A percentile compares a stretch with the other conserved stretches of the same genome.
Evolutionary conservation across 2,113 vertebrate genomes (phyloP).

Genomic region (Siniperca knerii): DNA sequence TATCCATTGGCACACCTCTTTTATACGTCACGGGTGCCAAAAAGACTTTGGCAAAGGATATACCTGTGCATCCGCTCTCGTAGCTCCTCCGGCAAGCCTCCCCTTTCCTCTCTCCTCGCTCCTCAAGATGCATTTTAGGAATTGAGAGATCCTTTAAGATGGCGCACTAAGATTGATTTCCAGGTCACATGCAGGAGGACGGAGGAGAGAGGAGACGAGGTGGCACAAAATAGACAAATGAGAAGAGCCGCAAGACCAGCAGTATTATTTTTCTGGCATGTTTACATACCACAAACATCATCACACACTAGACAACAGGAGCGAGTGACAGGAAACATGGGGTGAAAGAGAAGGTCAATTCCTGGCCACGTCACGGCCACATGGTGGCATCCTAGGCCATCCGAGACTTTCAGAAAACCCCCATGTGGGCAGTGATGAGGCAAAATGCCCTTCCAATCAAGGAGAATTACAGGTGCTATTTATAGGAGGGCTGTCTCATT

Average conservation of each 20-base stretch:
- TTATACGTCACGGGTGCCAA: background rate
- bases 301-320: background rate
- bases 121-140: too few relatives aligned
- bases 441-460: constrained; percentile 43
- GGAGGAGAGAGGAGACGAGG: too few relatives aligned
- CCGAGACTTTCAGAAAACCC: background rate
- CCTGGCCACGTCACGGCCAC: too few relatives aligned
- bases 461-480: constrained; percentile 60
- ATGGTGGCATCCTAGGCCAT: background rate
- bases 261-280: background rate
- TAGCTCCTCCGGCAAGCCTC: background rate
- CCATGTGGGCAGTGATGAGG: background rate
- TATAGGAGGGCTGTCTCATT: constrained; percentile 34
- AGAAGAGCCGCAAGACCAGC: background rate
- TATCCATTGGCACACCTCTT: background rate
- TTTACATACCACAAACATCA: background rate
- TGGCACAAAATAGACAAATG: too few relatives aligned
- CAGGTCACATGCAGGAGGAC: too few relatives aligned
- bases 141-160: too few relatives aligned
- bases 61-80: background rate
- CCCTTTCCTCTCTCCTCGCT: too few relatives aligned
- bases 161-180: too few relatives aligned
- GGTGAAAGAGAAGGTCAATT: background rate
- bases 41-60: background rate
- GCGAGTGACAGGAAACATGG: background rate